Evolutionary conservation across 1,140 invertebrate genomes (phyloP), one percentile per base, ranked within the genome.

Genomic region (Sycophaga agraensis): DNA sequence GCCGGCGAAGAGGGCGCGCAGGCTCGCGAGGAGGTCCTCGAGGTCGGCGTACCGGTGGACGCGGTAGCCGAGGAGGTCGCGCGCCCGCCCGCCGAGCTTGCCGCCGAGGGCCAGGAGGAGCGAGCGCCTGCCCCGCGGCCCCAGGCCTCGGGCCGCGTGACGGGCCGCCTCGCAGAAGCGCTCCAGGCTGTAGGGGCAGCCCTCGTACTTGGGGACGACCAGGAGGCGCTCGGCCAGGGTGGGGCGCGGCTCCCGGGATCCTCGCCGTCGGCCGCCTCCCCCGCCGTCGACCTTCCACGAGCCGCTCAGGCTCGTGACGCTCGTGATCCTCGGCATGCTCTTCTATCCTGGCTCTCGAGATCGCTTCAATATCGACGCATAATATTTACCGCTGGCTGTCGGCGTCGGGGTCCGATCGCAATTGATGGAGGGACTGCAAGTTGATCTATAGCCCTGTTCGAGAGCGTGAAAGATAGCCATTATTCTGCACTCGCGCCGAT

Each of bases 151-250:
- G 34, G 11, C 43, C 1, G 56, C 59, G 43, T 49, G 34, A 4
- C 53, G 43, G 16, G 35, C 39, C n/a, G 60, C 26, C 19, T 16
- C 45, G 12, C 19, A 12, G 24, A 63, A 63, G 11, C 16, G 4
- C 19, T 51, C 60, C 7, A 63, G 53, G 0, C 4, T 2, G 7
- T 55, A 12, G 8, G 59, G 22, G 4, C 43, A 16, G 9, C 59
- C 59, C 24, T 63, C 60, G 46, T 43, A 63, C 37, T 63, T 46
- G 19, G 60, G 60, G 31, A 63, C 51, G 35, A 57, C 39, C 26
- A 57, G 19, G 19, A 54, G 22, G 9, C 28, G 4, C 58, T 37
- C 53, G 17, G 24, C 46, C 22, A 8, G 46, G n/a, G 26, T 3
- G 26, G 46, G 19, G 4, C 19, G 22, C 22, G 21, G 34, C 34